phyloP scores from a whole-genome alignment of 2,797 vertebrate species.

The Rallus crepitans region DNA sequence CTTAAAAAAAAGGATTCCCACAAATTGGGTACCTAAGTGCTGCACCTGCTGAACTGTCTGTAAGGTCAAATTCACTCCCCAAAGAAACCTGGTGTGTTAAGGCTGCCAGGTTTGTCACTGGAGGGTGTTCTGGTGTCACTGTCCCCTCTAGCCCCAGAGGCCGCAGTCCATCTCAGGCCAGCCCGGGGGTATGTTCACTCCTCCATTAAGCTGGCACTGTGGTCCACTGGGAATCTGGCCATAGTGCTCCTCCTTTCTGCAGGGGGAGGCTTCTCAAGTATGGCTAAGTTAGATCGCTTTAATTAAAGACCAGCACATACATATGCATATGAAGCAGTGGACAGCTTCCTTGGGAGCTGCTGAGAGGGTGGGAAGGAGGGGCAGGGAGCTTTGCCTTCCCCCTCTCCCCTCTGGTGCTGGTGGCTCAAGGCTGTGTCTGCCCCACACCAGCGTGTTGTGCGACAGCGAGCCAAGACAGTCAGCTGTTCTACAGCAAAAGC shows the following conservation, averaged over 20 bases:
- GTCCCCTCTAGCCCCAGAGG: neutral
- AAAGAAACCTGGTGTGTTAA: neutral
- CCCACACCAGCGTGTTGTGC: neutral
- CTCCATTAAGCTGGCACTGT: neutral
- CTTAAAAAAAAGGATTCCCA: neutral
- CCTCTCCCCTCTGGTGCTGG: fast-evolving
- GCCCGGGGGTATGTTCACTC: neutral
- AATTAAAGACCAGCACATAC: neutral
- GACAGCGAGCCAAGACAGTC: neutral
- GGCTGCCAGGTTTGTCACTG: neutral
- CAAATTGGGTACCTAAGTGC: neutral
- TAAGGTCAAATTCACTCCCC: neutral
- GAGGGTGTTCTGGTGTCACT: neutral
- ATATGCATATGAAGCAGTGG: neutral
- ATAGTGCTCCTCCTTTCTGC: neutral
- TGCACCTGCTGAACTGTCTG: neutral
- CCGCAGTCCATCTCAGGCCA: neutral
- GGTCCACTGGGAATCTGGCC: neutral
- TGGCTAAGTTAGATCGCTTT: neutral
- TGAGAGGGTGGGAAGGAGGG: too few species aligned
- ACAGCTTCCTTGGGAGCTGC: neutral
- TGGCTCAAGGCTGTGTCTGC: neutral
- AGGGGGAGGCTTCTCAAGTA: neutral
- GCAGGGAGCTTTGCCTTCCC: neutral
- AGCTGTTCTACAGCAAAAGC: neutral